These are phyloP conservation scores for Caenorhabditis parvicauda DNA, from an alignment of 2,888 invertebrate genomes.

Conservation along the genomic window DNA sequence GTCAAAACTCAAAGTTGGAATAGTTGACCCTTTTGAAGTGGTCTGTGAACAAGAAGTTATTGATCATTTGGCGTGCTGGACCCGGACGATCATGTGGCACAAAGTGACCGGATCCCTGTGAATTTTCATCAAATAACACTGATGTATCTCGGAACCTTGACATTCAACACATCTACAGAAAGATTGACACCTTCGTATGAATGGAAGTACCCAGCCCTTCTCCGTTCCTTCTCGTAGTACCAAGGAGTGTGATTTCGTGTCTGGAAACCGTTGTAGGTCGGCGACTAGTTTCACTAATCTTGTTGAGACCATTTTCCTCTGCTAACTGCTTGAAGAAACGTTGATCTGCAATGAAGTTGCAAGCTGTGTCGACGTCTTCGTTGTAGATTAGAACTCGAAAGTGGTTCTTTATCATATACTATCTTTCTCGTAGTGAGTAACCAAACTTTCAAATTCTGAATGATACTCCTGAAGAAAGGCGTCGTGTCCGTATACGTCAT, in stretches of 20 bases:
- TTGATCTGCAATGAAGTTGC: too few species aligned
- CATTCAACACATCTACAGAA: conserved; percentile 49
- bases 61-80: conserved; percentile 37
- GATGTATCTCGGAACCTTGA: conserved; percentile 29
- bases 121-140: not conserved
- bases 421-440: too few species aligned
- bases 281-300: too few species aligned
- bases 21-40: conserved; percentile 17
- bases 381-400: too few species aligned
- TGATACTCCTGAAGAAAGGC: conserved; percentile 25
- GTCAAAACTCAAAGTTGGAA: too few species aligned
- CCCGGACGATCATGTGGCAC: conserved; percentile 37
- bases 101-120: conserved; percentile 37
- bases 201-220: conserved; percentile 47
- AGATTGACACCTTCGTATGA: conserved; percentile 29
- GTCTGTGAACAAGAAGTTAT: conserved; percentile 27
- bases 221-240: conserved; percentile 30
- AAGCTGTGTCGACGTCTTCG: too few species aligned
- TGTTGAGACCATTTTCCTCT: too few species aligned
- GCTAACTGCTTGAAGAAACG: too few species aligned
- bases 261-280: too few species aligned
- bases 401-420: too few species aligned
- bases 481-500: conserved; percentile 31
- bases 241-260: conserved; percentile 19
- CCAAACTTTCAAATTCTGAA: too few species aligned